Percentiles rank a stretch among this genome's conserved stretches.
Conservation (phyloP, 2,888 invertebrate species). For the Serripes groenlandicus region DNA sequence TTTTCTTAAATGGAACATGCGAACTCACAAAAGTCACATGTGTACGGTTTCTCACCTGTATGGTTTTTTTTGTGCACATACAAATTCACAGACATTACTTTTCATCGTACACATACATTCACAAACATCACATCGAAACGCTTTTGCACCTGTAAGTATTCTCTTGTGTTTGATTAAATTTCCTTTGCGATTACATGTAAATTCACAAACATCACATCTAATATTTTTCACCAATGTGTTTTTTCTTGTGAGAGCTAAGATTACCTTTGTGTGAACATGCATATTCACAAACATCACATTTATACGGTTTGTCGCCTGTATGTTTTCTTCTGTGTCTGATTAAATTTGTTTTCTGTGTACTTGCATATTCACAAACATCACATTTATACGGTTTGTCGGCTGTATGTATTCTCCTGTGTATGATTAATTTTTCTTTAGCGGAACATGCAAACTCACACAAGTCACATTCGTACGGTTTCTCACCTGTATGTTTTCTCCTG, state of each 20-base stretch:
- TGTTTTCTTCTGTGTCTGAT: not conserved
- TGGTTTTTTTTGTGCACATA: not conserved
- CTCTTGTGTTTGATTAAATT: no score
- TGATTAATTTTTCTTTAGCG: not conserved
- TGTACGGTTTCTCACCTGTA: not conserved
- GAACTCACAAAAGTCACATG: not conserved
- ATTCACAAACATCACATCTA: no score
- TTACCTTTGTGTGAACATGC: not conserved
- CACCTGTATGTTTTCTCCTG: not conserved
- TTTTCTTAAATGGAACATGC: not conserved
- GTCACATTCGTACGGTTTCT: not conserved
- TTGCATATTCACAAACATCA: not conserved
- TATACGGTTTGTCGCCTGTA: constrained; percentile 1
- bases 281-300: not conserved
- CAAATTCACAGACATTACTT: no score
- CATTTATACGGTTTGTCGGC: not conserved
- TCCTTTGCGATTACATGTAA: no score
- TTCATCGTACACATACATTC: no score
- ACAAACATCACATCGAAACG: no score
- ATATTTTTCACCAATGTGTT: no score
- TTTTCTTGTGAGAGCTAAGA: not conserved
- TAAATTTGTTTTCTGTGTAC: not conserved
- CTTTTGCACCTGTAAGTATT: no score
- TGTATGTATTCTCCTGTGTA: not conserved
- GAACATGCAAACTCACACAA: not conserved